Evolutionary conservation across 2,888 invertebrate species (phyloP), one percentile per base, ranked within the genome.

Genomic region (Branchellion lobata): DNA sequence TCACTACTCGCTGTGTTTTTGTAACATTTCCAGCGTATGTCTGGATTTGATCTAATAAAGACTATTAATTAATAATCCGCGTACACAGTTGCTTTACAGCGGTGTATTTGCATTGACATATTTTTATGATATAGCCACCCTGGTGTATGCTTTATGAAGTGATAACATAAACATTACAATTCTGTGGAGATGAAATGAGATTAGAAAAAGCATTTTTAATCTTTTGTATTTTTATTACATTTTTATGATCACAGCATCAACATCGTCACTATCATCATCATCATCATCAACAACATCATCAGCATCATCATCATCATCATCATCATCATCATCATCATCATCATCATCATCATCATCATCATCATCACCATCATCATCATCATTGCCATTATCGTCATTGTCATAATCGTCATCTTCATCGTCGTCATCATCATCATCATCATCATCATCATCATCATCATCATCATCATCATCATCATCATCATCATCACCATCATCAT

Each of bases 321-420:
- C 78, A 69, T 78, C 78, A 34, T 40, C 78, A 71, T 78, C 69
- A 78, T 71, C 71, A 78, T 78, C 33, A 78, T 78, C 78, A 78
- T 78, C 78, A 69, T 78, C 78, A 78, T 69, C 78, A 78, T 78
- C 78, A 78, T 69, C 78, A 78, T 78, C 78, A 78, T 69, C 78
- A 78, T 69, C 78, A 78, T 78, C 68, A 78, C 68, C 78, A 78
- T 78, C 21, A 27, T 68, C 29, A 68, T 3, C 69, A 68, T 3
- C 69, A 68, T 3, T 31, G 24, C 51, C 77, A 61, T 77, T 65
- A 40, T 40, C 40, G 40, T 8, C 14, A 5, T 40, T 40, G 40
- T 40, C 40, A 40, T 40, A 5, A 14, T 40, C 40, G 40, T 40
- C 40, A 40, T 40, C 40, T 40, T 40, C 40, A 5, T 75, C 51